Conservation (phyloP, 2,797 vertebrate species). For the Anomalospiza imberbis region DNA sequence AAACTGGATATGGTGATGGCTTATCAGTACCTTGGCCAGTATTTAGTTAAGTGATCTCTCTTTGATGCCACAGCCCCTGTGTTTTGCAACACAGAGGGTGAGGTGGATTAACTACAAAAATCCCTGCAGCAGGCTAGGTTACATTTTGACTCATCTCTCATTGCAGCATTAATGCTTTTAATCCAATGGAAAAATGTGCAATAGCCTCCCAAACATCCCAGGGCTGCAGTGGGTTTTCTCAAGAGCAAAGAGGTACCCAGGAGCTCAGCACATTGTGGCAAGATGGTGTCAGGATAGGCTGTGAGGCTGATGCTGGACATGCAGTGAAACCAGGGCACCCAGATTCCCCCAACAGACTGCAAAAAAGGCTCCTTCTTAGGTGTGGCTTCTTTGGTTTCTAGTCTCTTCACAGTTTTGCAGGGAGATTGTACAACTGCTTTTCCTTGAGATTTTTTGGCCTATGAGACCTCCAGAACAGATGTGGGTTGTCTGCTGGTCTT, state of each 20-base stretch:
- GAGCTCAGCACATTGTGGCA: background rate
- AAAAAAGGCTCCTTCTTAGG: background rate
- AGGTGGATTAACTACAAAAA: background rate
- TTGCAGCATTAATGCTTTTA: background rate
- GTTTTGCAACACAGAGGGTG: background rate
- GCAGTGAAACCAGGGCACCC: background rate
- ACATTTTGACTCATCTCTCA: background rate
- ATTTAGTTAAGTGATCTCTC: background rate
- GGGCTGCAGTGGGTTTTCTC: background rate
- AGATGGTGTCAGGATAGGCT: background rate
- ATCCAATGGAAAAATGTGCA: background rate
- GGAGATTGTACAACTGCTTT: background rate
- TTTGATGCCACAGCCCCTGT: background rate
- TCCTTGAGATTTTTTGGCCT: background rate
- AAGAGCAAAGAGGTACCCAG: background rate
- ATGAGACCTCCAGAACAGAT: background rate
- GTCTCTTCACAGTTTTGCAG: background rate
- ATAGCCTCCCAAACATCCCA: background rate
- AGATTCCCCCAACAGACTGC: background rate
- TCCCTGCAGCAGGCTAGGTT: background rate
- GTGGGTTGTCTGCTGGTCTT: background rate
- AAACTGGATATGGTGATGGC: background rate
- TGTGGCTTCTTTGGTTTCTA: background rate
- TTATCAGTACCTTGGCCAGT: background rate
- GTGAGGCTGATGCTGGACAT: background rate